These are phyloP conservation scores for Homalodisca vitripennis DNA, from an alignment of 1,140 invertebrate genomes.

Conservation along the genomic window DNA sequence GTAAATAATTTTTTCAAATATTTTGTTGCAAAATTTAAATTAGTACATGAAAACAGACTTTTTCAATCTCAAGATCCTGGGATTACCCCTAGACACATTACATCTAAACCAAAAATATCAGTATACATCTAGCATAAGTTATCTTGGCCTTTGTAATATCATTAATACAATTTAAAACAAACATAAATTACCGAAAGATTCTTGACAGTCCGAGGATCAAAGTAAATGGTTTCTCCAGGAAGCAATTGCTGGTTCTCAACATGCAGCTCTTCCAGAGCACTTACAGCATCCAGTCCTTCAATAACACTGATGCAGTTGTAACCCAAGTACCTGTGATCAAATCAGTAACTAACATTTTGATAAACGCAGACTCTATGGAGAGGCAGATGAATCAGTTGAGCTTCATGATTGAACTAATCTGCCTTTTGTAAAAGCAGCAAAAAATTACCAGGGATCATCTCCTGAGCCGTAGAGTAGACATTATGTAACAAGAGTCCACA, in stretches of 20 bases:
- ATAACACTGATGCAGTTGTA: slow-evolving; percentile 65
- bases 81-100: too few relatives aligned
- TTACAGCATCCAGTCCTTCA: slow-evolving; percentile 61
- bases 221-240: slow-evolving; percentile 58
- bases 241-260: slow-evolving; percentile 62
- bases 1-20: too few relatives aligned
- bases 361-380: background rate
- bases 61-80: too few relatives aligned
- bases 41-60: too few relatives aligned
- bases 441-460: background rate
- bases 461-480: background rate
- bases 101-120: slow-evolving; percentile 15
- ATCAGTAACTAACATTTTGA: background rate
- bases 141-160: too few relatives aligned
- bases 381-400: too few relatives aligned
- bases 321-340: slow-evolving; percentile 53
- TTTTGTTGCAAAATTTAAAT: too few relatives aligned
- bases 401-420: background rate
- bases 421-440: background rate
- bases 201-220: slow-evolving; percentile 60
- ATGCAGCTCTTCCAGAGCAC: slow-evolving; percentile 61
- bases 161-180: slow-evolving; percentile 38
- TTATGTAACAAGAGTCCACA: background rate
- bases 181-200: slow-evolving; percentile 56
- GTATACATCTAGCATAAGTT: too few relatives aligned